Percentiles rank a stretch among this genome's conserved stretches.
These are phyloP conservation scores for Argyrosomus japonicus DNA, from an alignment of 2,113 vertebrate species.

Conservation along the genomic window DNA sequence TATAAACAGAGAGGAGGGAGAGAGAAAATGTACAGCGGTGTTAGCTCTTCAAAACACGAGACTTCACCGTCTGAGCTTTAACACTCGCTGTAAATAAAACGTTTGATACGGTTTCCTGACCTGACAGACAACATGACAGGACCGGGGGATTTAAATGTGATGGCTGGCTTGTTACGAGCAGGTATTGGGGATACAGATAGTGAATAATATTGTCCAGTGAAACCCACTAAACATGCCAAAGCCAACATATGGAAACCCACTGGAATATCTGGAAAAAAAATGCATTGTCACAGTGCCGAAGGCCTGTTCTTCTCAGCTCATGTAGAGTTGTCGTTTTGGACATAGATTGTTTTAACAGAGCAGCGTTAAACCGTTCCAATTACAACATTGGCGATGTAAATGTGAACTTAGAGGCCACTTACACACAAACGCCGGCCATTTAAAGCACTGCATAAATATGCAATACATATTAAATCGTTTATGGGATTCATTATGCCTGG, in stretches of 20 bases:
- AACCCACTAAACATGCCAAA: background rate
- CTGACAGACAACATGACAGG: background rate
- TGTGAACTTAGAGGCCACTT: background rate
- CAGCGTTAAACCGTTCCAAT: background rate
- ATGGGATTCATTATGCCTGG: conserved; percentile 21
- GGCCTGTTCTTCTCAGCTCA: background rate
- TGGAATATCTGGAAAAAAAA: background rate
- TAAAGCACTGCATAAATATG: conserved; percentile 2
- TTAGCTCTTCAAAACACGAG: conserved; percentile 2
- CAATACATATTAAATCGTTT: background rate
- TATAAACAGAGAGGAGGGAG: background rate
- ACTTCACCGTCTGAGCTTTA: conserved; percentile 1
- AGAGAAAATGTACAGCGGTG: background rate
- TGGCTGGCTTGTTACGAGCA: background rate
- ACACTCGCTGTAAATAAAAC: background rate
- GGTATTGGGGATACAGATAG: background rate
- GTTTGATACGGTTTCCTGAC: background rate
- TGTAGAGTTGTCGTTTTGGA: background rate
- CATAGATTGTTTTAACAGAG: background rate
- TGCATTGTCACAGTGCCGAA: background rate
- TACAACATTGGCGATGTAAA: background rate
- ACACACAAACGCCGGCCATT: conserved; percentile 2
- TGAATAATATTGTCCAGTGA: background rate
- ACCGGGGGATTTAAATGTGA: background rate
- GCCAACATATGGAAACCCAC: background rate